A percentile compares a stretch with the other conserved stretches of the same genome.
Conservation (phyloP, 2,797 vertebrate genomes). For the Pantherophis vulpinus region DNA sequence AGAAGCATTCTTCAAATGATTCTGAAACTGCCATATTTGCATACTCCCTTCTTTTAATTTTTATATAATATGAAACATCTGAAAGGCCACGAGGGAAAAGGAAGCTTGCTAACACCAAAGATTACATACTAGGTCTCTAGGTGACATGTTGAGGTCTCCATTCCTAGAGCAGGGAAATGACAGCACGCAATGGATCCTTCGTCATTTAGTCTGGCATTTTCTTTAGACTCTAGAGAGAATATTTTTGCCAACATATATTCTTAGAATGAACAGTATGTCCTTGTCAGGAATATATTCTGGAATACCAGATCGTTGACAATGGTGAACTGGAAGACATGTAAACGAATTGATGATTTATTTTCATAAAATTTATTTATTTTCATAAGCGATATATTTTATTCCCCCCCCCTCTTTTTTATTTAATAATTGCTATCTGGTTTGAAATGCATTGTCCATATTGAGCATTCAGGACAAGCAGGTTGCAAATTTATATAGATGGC, state of each 20-base stretch:
- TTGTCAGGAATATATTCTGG: not conserved
- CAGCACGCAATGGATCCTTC: not conserved
- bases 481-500: not conserved
- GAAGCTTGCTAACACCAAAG: not conserved
- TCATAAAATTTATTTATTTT: not conserved
- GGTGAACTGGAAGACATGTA: not conserved
- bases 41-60: not conserved
- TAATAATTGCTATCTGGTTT: not conserved
- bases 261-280: not conserved
- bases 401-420: not conserved
- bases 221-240: not conserved
- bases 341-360: not conserved
- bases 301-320: constrained; percentile 7
- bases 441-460: not conserved
- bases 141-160: not conserved
- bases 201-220: not conserved
- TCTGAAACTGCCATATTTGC: not conserved
- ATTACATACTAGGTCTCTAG: not conserved
- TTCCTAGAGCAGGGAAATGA: not conserved
- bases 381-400: not conserved
- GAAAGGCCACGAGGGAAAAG: not conserved
- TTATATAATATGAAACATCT: not conserved
- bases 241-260: not conserved
- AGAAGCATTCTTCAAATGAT: not conserved
- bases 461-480: not conserved